Evolutionary conservation across 2,888 invertebrate species (phyloP).

Genomic region (Drosophila koepferae): DNA sequence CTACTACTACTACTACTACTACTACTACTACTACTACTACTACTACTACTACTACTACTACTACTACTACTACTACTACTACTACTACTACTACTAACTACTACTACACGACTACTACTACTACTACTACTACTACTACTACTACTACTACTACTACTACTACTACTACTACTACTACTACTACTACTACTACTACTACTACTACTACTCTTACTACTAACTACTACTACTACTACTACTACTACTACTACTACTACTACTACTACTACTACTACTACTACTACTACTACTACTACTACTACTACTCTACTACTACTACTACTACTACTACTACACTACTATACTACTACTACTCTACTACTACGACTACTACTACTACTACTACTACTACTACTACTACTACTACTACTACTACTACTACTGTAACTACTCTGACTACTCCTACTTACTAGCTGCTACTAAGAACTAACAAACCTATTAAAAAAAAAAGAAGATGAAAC

Average conservation of each 20-base stretch:
- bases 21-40: too few species aligned
- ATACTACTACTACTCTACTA: too few species aligned
- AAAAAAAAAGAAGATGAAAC: constrained; percentile 10
- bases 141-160: too few species aligned
- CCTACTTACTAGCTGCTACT: constrained; percentile 19
- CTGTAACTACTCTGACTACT: too few species aligned
- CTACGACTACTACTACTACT: constrained; percentile 5
- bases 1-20: too few species aligned
- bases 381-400: background rate
- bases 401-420: background rate
- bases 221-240: constrained; percentile 42
- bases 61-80: background rate
- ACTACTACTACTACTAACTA: background rate
- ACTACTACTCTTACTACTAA: background rate
- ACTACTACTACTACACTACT: constrained; percentile 22
- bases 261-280: constrained; percentile 31
- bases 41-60: too few species aligned
- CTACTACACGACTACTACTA: too few species aligned
- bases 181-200: too few species aligned
- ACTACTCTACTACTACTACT: constrained; percentile 19
- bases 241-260: constrained; percentile 8
- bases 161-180: too few species aligned
- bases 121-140: too few species aligned
- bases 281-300: constrained; percentile 2
- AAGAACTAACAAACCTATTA: constrained; percentile 49